Percentiles rank a stretch among this genome's conserved stretches.
These are phyloP conservation scores for Botia almorhae DNA, from an alignment of 2,797 vertebrate species.

Conservation along the genomic window DNA sequence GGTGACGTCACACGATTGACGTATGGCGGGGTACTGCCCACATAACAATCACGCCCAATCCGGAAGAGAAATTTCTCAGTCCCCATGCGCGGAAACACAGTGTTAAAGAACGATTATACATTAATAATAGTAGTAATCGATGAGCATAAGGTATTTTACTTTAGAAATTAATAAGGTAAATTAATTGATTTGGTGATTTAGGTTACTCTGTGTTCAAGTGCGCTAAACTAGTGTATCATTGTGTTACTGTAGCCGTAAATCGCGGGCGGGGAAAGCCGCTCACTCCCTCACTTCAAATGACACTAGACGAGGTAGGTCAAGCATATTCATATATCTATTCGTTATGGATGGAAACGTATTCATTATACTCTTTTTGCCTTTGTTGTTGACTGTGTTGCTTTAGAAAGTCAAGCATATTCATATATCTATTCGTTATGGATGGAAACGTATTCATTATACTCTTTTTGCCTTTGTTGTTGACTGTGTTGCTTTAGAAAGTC, in stretches of 20 bases:
- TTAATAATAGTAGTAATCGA: neutral
- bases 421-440: neutral
- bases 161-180: too few relatives aligned
- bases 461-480: too few relatives aligned
- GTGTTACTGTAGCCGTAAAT: neutral
- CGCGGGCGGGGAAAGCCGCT: neutral
- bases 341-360: too few relatives aligned
- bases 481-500: neutral
- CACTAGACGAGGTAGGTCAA: constrained; percentile 42
- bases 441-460: too few relatives aligned
- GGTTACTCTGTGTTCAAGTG: neutral
- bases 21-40: neutral
- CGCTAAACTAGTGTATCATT: constrained; percentile 13
- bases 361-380: too few relatives aligned
- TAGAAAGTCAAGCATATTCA: constrained; percentile 3
- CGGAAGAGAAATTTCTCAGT: constrained; percentile 2
- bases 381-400: too few relatives aligned
- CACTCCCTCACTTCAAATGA: neutral
- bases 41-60: neutral
- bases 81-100: neutral
- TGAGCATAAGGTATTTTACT: too few relatives aligned
- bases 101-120: neutral
- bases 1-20: constrained; percentile 7
- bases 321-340: constrained; percentile 3
- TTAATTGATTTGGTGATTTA: too few relatives aligned